Conservation (phyloP, 2,113 vertebrate species). For the Epinephelus cyanopodus region DNA sequence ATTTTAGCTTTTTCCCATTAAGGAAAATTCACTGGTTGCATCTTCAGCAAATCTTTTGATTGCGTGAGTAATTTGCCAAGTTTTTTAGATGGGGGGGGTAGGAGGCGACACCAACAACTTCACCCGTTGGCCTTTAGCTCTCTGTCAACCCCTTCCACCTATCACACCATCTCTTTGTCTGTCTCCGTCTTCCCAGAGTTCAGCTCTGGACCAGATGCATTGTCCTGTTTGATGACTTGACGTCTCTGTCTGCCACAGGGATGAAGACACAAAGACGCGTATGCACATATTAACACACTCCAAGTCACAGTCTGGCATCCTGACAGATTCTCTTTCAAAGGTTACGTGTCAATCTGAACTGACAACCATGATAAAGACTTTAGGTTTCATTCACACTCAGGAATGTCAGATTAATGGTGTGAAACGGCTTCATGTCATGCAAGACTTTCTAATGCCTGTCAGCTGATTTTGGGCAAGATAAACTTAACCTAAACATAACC, state of each 20-base stretch:
- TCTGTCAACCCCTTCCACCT: conserved; percentile 55
- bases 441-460: not conserved
- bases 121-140: conserved; percentile 52
- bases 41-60: not conserved
- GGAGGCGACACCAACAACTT: conserved; percentile 42
- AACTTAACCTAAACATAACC: not conserved
- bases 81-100: conserved; percentile 36
- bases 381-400: conserved; percentile 8
- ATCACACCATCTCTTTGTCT: conserved; percentile 63
- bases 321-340: conserved; percentile 60
- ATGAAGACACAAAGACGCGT: conserved; percentile 43
- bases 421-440: not conserved
- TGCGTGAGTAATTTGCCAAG: not conserved
- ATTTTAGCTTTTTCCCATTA: not conserved
- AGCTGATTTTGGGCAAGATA: not conserved
- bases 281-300: conserved; percentile 29
- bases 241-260: conserved; percentile 72
- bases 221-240: conserved; percentile 76
- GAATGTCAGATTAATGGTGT: not conserved
- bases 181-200: conserved; percentile 56
- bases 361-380: conserved; percentile 69
- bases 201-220: conserved; percentile 46
- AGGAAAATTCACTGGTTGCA: not conserved
- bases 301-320: conserved; percentile 52
- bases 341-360: conserved; percentile 72